Conservation (phyloP, 2,888 invertebrate species). For the Scaeva pyrastri region DNA sequence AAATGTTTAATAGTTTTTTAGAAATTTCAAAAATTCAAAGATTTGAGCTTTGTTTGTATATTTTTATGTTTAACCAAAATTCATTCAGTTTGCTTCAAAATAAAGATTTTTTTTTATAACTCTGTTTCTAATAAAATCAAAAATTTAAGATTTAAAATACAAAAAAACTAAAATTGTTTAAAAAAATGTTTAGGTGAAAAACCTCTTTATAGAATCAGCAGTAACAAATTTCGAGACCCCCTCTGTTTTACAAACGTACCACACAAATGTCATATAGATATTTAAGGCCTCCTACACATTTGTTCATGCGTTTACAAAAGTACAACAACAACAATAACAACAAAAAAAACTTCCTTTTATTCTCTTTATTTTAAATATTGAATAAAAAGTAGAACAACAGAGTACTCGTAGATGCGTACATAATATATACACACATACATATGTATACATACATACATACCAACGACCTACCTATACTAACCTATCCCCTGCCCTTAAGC, state of each 20-base stretch:
- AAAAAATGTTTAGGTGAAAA: not conserved
- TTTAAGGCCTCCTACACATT: not conserved
- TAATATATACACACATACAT: slow-evolving; percentile 2
- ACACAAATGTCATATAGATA: no score
- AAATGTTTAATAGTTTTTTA: no score
- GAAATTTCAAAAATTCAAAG: no score
- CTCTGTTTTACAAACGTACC: slow-evolving; percentile 3
- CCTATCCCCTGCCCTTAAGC: slow-evolving; percentile 27
- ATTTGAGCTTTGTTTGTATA: no score
- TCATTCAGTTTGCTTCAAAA: no score
- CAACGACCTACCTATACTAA: not conserved
- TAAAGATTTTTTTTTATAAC: no score
- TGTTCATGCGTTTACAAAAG: not conserved
- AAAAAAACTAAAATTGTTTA: not conserved
- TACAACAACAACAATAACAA: not conserved
- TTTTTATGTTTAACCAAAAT: no score
- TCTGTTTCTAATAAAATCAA: no score
- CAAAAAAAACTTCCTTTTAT: slow-evolving; percentile 19
- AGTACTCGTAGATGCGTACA: slow-evolving; percentile 48
- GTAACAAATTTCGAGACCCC: not conserved
- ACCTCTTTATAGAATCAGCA: no score
- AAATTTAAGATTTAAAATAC: no score
- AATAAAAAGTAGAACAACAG: slow-evolving; percentile 57
- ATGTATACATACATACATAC: slow-evolving; percentile 41
- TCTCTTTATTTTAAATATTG: slow-evolving; percentile 13